phyloP scores from a whole-genome alignment of 2,113 vertebrate genomes.

The Cryptomyrus ogoouensis region DNA sequence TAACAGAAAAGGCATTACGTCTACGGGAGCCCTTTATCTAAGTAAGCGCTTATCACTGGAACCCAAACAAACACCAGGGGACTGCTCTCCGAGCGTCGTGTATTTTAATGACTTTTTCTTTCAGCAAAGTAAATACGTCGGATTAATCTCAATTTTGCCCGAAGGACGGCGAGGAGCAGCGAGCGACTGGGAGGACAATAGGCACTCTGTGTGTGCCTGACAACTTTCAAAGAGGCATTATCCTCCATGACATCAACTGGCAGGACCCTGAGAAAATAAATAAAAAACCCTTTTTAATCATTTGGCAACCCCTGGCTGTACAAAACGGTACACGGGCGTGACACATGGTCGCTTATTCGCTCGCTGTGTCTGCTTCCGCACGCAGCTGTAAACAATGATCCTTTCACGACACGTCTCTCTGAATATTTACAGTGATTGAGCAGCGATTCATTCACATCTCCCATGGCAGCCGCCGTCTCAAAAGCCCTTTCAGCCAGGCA shows the following conservation, averaged over 20 bases:
- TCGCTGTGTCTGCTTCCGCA: neutral
- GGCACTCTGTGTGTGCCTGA: constrained; percentile 9
- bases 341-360: constrained; percentile 13
- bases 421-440: constrained; percentile 51
- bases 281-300: constrained; percentile 17
- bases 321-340: neutral
- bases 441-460: constrained; percentile 40
- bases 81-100: constrained; percentile 16
- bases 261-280: constrained; percentile 23
- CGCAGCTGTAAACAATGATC: constrained; percentile 18
- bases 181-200: neutral
- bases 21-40: neutral
- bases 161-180: constrained; percentile 12
- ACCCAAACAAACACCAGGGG: neutral
- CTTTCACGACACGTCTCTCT: constrained; percentile 23
- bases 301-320: constrained; percentile 21
- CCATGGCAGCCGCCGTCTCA: constrained; percentile 9
- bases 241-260: constrained; percentile 13
- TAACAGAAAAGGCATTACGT: neutral
- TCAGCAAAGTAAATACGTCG: constrained; percentile 23
- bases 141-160: constrained; percentile 28
- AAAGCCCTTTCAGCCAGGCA: neutral
- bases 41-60: neutral
- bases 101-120: constrained; percentile 30
- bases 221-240: constrained; percentile 24